phyloP scores from a whole-genome alignment of 2,797 vertebrate species.

The Chaetodon trifasciatus region DNA sequence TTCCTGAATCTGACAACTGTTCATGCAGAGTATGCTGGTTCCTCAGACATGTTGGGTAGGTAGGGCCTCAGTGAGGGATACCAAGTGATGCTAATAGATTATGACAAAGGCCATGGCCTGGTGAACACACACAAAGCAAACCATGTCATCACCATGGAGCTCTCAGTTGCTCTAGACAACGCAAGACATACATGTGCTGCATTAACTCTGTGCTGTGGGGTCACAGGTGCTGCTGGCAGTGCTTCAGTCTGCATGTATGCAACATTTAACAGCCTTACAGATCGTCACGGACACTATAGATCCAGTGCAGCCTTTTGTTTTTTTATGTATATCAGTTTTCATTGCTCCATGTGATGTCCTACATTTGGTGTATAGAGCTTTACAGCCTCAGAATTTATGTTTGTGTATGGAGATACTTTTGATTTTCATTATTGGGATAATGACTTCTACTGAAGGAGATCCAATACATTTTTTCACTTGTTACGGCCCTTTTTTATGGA shows the following conservation, averaged over 20 bases:
- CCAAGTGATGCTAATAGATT: conserved; percentile 53
- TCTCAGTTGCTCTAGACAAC: conserved; percentile 25
- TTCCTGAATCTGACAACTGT: conserved; percentile 3
- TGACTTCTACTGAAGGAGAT: conserved; percentile 3
- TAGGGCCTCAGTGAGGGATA: conserved; percentile 28
- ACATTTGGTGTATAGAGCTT: background rate
- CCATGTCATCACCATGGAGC: conserved; percentile 46
- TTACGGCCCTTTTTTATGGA: background rate
- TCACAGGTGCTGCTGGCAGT: conserved; percentile 7
- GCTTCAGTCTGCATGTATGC: background rate
- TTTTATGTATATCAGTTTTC: background rate
- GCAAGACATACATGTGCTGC: conserved; percentile 25
- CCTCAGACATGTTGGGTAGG: background rate
- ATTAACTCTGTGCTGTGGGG: background rate
- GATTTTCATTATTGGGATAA: conserved; percentile 25
- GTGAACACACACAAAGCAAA: conserved; percentile 46
- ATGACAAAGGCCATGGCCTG: conserved; percentile 48
- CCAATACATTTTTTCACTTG: conserved; percentile 4
- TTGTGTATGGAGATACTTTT: background rate
- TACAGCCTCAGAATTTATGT: background rate
- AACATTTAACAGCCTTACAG: background rate
- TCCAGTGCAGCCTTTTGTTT: conserved; percentile 2
- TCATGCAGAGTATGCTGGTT: background rate
- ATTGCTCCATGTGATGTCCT: background rate
- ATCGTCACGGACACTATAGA: background rate